phyloP scores from a whole-genome alignment of 2,888 invertebrate species.

The Ophioninae sp. region DNA sequence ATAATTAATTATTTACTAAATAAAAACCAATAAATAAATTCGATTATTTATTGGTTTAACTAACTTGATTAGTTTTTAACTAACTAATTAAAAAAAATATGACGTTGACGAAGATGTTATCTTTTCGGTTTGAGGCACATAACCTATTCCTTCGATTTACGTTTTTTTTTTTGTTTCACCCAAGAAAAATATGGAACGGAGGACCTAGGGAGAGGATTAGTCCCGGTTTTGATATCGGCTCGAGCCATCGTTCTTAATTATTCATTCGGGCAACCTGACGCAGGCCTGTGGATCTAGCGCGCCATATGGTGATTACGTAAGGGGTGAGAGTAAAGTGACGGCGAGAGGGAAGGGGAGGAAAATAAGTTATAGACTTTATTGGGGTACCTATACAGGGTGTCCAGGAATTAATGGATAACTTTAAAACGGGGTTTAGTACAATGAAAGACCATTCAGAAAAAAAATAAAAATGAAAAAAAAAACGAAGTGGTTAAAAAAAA shows the following conservation, averaged over 20 bases:
- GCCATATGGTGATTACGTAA: conserved; percentile 34
- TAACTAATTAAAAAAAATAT: neutral
- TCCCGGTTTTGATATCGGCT: conserved; percentile 66
- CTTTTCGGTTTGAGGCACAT: neutral
- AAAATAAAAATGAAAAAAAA: too few species aligned
- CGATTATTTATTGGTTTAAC: too few species aligned
- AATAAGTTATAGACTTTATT: conserved; percentile 69
- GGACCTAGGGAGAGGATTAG: conserved; percentile 52
- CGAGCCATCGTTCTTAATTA: conserved; percentile 72
- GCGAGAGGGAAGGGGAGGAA: conserved; percentile 26
- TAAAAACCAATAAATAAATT: too few species aligned
- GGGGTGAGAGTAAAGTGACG: conserved; percentile 36
- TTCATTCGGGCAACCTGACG: conserved; percentile 68
- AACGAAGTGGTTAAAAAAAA: too few species aligned
- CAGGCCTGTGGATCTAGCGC: conserved; percentile 46
- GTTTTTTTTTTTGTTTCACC: neutral
- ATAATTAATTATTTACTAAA: too few species aligned
- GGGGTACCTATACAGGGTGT: conserved; percentile 61
- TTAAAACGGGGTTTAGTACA: too few species aligned
- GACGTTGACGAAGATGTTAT: neutral
- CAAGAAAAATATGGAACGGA: conserved; percentile 1
- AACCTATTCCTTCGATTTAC: neutral
- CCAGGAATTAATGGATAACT: too few species aligned
- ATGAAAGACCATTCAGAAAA: too few species aligned
- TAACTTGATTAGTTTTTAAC: too few species aligned